Evolutionary conservation across 2,888 invertebrate species (phyloP).

Genomic region (Philhelius pedissequus): DNA sequence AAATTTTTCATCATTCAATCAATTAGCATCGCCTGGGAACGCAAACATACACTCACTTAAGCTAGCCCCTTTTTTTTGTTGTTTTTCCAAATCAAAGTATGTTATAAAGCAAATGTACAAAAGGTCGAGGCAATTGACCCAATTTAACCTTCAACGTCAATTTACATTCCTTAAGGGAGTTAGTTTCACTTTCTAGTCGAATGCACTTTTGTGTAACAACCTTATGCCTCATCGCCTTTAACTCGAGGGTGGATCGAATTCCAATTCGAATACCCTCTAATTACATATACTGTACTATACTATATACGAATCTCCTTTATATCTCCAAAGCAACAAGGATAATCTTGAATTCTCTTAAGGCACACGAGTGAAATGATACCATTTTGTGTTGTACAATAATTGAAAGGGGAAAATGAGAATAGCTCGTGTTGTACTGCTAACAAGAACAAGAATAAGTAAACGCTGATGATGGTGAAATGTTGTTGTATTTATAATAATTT

Average conservation of each 20-base stretch:
- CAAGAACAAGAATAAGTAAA: neutral
- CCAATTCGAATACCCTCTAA: slow-evolving; percentile 16
- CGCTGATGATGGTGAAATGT: neutral
- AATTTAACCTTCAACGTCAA: slow-evolving; percentile 61
- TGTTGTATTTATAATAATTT: neutral
- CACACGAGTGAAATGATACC: neutral
- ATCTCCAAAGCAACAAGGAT: neutral
- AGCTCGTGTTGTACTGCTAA: neutral
- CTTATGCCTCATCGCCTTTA: slow-evolving; percentile 42
- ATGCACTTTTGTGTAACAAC: slow-evolving; percentile 48
- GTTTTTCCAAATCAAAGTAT: neutral
- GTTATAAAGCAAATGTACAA: slow-evolving; percentile 9
- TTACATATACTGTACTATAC: too few relatives aligned
- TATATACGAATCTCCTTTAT: neutral
- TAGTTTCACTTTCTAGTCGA: slow-evolving; percentile 59
- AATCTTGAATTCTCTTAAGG: slow-evolving; percentile 24
- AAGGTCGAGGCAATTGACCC: slow-evolving; percentile 49
- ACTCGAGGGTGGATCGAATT: slow-evolving; percentile 29
- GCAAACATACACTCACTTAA: slow-evolving; percentile 13
- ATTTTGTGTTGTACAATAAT: neutral
- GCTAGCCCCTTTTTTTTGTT: neutral
- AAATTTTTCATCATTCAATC: slow-evolving; percentile 13
- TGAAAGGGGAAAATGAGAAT: neutral
- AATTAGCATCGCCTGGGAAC: slow-evolving; percentile 38
- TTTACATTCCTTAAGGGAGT: slow-evolving; percentile 48